A percentile compares a stretch with the other conserved stretches of the same genome.
Evolutionary conservation across 2,888 invertebrate species (phyloP).

Genomic region (Philereme transversata): DNA sequence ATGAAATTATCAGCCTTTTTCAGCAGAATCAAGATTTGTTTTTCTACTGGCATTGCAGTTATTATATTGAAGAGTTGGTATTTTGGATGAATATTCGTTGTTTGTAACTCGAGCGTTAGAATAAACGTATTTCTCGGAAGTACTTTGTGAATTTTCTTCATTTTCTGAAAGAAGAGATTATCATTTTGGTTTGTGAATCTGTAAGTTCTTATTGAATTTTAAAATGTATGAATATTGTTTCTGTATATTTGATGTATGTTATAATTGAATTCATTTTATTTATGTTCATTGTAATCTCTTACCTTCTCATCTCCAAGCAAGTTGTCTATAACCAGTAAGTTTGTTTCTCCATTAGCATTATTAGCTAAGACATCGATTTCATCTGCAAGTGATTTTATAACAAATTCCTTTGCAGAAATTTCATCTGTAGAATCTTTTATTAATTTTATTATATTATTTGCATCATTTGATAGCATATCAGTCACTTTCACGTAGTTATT

Average conservation of each 20-base stretch:
- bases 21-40: conserved; percentile 50
- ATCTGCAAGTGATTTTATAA: conserved; percentile 28
- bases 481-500: conserved; percentile 39
- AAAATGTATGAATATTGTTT: too few relatives aligned
- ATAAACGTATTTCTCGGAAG: conserved; percentile 47
- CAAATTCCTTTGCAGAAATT: conserved; percentile 31
- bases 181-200: background rate
- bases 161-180: conserved; percentile 50
- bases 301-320: conserved; percentile 52
- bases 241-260: too few relatives aligned
- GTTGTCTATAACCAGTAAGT: conserved; percentile 52
- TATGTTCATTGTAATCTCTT: conserved; percentile 8
- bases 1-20: conserved; percentile 41
- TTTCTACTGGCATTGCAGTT: conserved; percentile 52
- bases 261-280: too few relatives aligned
- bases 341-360: conserved; percentile 32
- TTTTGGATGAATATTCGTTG: conserved; percentile 42
- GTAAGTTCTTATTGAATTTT: too few relatives aligned
- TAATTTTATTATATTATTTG: conserved; percentile 33
- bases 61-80: conserved; percentile 49
- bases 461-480: conserved; percentile 42
- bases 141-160: conserved; percentile 41
- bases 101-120: conserved; percentile 49
- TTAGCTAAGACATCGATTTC: conserved; percentile 16
- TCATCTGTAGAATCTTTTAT: conserved; percentile 40